These are phyloP conservation scores for Sarcoramphus papa DNA, from an alignment of 2,797 vertebrate genomes.

Conservation along the genomic window DNA sequence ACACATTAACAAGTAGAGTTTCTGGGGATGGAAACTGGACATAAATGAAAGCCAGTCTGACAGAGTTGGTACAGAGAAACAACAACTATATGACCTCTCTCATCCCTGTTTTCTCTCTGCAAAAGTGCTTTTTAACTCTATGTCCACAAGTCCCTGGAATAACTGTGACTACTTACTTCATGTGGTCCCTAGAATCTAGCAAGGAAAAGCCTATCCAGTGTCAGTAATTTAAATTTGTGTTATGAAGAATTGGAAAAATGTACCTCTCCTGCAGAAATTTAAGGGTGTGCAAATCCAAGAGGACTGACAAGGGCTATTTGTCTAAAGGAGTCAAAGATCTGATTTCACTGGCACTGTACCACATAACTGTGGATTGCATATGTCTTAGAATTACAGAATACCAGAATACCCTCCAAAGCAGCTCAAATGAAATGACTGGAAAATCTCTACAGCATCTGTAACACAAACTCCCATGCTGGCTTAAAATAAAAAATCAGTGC, in stretches of 20 bases:
- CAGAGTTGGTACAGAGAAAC: not conserved
- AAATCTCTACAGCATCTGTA: not conserved
- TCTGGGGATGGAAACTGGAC: accelerated
- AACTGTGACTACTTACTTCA: not conserved
- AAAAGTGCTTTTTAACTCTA: not conserved
- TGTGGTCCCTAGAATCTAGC: not conserved
- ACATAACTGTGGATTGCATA: not conserved
- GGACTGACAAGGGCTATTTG: not conserved
- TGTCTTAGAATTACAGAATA: not conserved
- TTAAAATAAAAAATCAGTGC: not conserved
- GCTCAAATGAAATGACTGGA: not conserved
- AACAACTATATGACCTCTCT: not conserved
- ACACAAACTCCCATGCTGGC: not conserved
- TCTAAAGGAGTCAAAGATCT: not conserved
- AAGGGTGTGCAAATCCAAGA: not conserved
- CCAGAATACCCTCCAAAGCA: not conserved
- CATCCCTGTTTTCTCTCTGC: not conserved
- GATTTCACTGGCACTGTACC: not conserved
- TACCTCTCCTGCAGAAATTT: not conserved
- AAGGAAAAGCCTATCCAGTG: not conserved
- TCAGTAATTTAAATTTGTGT: not conserved
- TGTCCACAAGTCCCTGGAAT: not conserved
- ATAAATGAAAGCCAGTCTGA: not conserved
- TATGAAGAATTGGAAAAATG: not conserved
- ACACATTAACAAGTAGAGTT: not conserved